These are phyloP conservation scores for Microctenopoma stevenorrisi DNA, from an alignment of 2,797 vertebrate genomes.

Conservation along the genomic window DNA sequence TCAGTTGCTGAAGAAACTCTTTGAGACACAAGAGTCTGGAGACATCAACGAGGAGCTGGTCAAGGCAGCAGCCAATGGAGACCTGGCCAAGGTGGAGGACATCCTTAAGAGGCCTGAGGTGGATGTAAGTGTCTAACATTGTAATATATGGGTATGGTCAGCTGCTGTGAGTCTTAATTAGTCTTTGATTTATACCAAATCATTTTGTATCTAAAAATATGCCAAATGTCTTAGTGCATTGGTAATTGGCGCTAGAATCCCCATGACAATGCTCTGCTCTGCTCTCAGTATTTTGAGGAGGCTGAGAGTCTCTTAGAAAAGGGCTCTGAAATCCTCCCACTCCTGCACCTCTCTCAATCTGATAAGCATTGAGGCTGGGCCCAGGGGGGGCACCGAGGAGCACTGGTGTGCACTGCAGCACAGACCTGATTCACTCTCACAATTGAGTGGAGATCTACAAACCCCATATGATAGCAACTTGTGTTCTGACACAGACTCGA, in stretches of 20 bases:
- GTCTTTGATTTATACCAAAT: constrained; percentile 17
- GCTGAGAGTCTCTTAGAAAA: constrained; percentile 54
- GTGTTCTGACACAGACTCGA: constrained; percentile 45
- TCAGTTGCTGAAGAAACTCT: constrained; percentile 97
- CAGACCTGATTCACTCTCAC: constrained; percentile 57
- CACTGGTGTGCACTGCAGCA: constrained; percentile 73
- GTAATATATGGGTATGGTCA: not conserved
- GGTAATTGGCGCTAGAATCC: constrained; percentile 30
- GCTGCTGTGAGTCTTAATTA: not conserved
- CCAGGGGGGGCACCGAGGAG: constrained; percentile 66
- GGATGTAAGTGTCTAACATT: constrained; percentile 85
- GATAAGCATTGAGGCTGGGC: constrained; percentile 69
- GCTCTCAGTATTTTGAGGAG: constrained; percentile 50
- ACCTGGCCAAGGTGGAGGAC: constrained; percentile 98
- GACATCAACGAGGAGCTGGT: constrained; percentile 99
- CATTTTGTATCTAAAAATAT: constrained; percentile 23
- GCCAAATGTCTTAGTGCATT: constrained; percentile 20
- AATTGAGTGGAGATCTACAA: constrained; percentile 56
- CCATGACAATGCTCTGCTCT: constrained; percentile 18
- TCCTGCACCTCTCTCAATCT: constrained; percentile 62
- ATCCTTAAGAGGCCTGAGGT: constrained; percentile 97
- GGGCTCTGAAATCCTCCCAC: constrained; percentile 60
- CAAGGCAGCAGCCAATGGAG: constrained; percentile 98
- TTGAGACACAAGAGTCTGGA: constrained; percentile 99
- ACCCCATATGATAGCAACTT: constrained; percentile 44